Conservation (phyloP, 2,797 vertebrate genomes). For the Pantherophis alleghaniensis region DNA sequence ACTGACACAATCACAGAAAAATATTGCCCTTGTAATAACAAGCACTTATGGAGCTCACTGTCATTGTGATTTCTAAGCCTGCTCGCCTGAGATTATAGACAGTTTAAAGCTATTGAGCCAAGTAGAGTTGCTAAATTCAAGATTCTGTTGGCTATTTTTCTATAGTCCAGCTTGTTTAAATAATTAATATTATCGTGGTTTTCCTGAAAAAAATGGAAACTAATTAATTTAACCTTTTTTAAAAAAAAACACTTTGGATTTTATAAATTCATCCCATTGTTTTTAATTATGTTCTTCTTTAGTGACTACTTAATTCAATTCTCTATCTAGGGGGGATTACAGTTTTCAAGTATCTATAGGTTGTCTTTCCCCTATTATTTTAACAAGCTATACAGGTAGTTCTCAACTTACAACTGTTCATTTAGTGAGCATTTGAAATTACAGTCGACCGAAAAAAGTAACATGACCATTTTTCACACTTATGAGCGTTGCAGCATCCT, state of each 20-base stretch:
- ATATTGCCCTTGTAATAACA: not conserved
- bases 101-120: not conserved
- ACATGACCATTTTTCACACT: too few relatives aligned
- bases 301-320: not conserved
- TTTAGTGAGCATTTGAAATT: not conserved
- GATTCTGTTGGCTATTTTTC: not conserved
- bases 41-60: not conserved
- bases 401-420: not conserved
- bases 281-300: slow-evolving; percentile 8
- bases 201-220: not conserved
- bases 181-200: not conserved
- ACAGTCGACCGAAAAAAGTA: too few relatives aligned
- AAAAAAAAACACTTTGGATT: not conserved
- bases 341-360: slow-evolving; percentile 4
- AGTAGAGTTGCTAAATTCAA: not conserved
- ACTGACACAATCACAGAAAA: slow-evolving; percentile 5
- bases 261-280: not conserved
- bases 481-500: too few relatives aligned
- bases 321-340: not conserved
- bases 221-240: not conserved
- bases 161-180: not conserved
- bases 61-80: not conserved
- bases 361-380: not conserved
- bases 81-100: not conserved
- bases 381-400: not conserved